Evolutionary conservation across 2,113 vertebrate genomes (phyloP).

Genomic region (Chamaea fasciata): DNA sequence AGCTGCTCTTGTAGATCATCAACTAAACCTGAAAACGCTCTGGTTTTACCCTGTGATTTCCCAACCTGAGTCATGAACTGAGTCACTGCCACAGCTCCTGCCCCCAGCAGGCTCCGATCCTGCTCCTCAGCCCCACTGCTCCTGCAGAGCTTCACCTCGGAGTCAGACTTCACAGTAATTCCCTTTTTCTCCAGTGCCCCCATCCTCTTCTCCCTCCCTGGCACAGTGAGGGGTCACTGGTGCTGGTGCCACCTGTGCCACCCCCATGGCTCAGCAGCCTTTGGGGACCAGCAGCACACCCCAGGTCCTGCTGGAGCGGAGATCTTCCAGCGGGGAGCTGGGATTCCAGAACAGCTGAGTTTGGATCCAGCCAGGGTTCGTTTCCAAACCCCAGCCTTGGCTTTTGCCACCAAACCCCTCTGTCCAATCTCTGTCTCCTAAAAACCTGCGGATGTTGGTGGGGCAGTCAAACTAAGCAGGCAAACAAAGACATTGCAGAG

Average conservation of each 20-base stretch:
- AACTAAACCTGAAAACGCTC: background rate
- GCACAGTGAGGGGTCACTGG: accelerated
- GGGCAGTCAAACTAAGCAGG: background rate
- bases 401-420: background rate
- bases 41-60: background rate
- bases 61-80: background rate
- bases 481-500: background rate
- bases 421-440: background rate
- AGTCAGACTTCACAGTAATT: background rate
- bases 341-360: background rate
- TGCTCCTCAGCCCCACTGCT: background rate
- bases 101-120: background rate
- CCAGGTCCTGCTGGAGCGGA: background rate
- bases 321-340: background rate
- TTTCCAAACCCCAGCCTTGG: background rate
- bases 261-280: background rate
- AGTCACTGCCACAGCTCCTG: background rate
- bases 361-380: background rate
- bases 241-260: background rate
- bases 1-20: background rate
- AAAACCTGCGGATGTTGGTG: background rate
- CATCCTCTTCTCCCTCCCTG: background rate
- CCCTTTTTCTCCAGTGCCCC: background rate
- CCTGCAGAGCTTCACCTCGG: background rate
- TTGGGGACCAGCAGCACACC: background rate